A percentile compares a stretch with the other conserved stretches of the same genome.
phyloP scores from a whole-genome alignment of 1,140 invertebrate genomes.

The Neodiprion lecontei region DNA sequence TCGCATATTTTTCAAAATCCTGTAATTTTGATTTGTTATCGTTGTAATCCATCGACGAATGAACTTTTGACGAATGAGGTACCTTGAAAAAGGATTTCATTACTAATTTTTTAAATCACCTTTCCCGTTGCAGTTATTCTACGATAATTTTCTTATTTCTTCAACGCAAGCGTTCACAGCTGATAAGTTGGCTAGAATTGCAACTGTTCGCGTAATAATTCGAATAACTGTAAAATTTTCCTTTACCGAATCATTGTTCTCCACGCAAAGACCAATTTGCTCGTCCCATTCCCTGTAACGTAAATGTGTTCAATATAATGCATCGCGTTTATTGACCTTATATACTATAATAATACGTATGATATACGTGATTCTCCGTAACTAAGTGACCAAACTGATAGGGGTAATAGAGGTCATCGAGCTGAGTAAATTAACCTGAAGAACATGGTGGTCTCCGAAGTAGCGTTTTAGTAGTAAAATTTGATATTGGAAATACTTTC shows the following conservation, averaged over 20 bases:
- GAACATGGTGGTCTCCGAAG: no score
- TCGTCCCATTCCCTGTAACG: constrained; percentile 84
- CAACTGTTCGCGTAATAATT: no score
- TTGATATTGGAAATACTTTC: no score
- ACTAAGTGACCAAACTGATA: no score
- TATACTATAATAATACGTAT: neutral
- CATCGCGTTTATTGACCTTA: constrained; percentile 14
- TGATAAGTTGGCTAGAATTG: no score
- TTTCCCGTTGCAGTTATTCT: neutral
- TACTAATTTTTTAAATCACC: constrained; percentile 14
- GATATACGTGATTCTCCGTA: no score
- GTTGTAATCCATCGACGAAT: constrained; percentile 32
- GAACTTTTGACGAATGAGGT: constrained; percentile 55
- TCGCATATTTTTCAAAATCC: constrained; percentile 87
- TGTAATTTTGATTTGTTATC: constrained; percentile 72
- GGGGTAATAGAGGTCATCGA: no score
- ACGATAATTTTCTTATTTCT: no score
- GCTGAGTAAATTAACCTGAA: no score
- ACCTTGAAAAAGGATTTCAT: constrained; percentile 32
- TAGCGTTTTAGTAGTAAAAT: no score
- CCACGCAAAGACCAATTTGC: constrained; percentile 77
- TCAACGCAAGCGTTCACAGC: no score
- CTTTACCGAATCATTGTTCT: constrained; percentile 68
- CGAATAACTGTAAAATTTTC: no score
- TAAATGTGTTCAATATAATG: constrained; percentile 41